Percentiles rank a stretch among this genome's conserved stretches.
Evolutionary conservation across 2,888 invertebrate species (phyloP).

Genomic region (Neoitamus cyanurus): DNA sequence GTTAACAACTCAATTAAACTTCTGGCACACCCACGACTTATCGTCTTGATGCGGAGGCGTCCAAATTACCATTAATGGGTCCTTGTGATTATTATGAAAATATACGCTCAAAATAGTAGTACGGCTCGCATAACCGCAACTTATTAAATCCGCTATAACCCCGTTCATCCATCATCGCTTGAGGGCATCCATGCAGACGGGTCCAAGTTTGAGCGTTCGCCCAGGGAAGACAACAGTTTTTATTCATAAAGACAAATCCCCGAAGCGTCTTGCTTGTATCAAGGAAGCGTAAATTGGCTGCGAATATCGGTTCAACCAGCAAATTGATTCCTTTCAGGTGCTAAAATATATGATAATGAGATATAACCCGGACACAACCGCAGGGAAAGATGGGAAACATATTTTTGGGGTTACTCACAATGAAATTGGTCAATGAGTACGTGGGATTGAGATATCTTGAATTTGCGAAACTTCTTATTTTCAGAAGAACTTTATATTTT

Average conservation of each 20-base stretch:
- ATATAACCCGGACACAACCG: conserved; percentile 3
- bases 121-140: neutral
- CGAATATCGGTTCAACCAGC: neutral
- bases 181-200: neutral
- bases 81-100: neutral
- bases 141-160: neutral
- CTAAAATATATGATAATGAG: conserved; percentile 24
- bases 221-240: neutral
- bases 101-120: neutral
- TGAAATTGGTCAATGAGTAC: neutral
- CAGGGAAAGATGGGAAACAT: neutral
- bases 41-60: neutral
- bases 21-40: neutral
- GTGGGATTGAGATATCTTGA: neutral
- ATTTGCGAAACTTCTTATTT: neutral
- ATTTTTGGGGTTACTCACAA: neutral
- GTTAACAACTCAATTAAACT: neutral
- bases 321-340: conserved; percentile 27
- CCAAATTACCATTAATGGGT: neutral
- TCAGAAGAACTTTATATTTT: neutral
- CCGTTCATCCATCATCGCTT: neutral
- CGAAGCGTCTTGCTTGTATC: neutral
- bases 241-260: conserved; percentile 23
- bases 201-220: neutral
- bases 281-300: neutral